Base-by-base conservation (phyloP, 2,797 vertebrate genomes). In the Anguilla megastoma region DNA sequence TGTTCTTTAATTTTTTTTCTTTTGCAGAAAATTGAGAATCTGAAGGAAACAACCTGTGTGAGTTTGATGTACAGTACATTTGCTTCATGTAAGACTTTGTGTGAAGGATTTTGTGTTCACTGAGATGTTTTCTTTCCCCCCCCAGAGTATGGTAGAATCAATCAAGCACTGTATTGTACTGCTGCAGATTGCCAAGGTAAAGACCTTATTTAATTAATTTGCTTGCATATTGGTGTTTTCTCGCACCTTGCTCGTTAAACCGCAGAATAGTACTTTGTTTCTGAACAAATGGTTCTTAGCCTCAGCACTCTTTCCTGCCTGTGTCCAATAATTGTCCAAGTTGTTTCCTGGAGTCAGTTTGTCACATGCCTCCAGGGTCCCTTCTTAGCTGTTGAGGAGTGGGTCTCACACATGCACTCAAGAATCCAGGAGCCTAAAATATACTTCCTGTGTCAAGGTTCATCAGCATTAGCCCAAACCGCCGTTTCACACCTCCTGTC, bases 151-250 rank as follows among this genome's bases (percentile, higher is more conserved):
- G 99, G 98, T 99, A 97, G 99, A 99, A 93, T 99, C 99, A 95
- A 99, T 99, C 97, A 99, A 99, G 95, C 99, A 99, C 95, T 99
- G 99, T 96, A 99, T 99, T 94, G 99, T 99, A 94, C 97, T 99
- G 93, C 98, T 99, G 93, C 99, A 99, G 95, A 99, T 99, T 92
- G 98, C 99, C 95, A 99, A 99, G 97, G 99, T 99, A 98, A 98
- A 95, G 91, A 91, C 27, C 66, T 88, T 87, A 90, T 88, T 86
- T 89, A 27, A 54, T 71, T 86, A 24, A 48, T 85, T 89, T 36
- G 16, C 16, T 24, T 12, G 56, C 24, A 60, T 54, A 21, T 85
- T 45, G 89, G 24, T 89, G 18, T 89, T 54, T 16, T 89, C 86
- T 87, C 89, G 90, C 80, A 82, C 82, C 86, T 56, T 58, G 66